These are phyloP conservation scores for Amazona guildingii DNA, from an alignment of 2,113 vertebrate species.

Conservation along the genomic window DNA sequence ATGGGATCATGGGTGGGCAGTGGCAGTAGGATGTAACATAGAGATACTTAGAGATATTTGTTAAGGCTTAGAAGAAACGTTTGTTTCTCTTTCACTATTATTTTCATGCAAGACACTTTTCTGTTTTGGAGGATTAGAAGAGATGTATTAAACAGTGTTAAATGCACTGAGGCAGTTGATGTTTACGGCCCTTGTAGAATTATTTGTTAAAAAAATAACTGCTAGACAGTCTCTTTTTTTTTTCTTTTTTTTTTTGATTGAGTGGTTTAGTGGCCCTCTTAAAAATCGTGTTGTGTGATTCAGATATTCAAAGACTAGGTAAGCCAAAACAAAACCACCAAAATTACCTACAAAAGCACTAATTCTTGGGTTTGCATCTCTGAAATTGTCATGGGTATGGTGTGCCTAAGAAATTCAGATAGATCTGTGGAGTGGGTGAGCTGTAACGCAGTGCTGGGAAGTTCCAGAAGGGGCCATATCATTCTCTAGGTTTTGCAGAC, in stretches of 20 bases:
- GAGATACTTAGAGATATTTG: neutral
- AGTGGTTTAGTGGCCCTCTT: neutral
- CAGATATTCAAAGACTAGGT: neutral
- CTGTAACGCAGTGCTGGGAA: neutral
- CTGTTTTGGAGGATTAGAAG: neutral
- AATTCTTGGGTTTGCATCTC: neutral
- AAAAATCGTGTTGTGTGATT: neutral
- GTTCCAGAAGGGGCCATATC: neutral
- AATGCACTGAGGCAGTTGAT: neutral
- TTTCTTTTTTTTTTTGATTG: neutral
- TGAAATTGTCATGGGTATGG: neutral
- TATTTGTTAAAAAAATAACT: conserved; percentile 39
- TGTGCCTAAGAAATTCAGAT: neutral
- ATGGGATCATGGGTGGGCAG: neutral
- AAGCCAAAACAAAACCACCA: neutral
- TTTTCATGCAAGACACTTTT: neutral
- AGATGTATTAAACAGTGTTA: conserved; percentile 30
- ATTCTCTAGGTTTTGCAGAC: neutral
- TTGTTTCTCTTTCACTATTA: neutral
- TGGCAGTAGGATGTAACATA: neutral
- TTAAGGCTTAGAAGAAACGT: neutral
- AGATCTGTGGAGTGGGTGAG: neutral
- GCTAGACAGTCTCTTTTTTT: neutral
- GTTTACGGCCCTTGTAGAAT: neutral
- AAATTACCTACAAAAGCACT: neutral